These are phyloP conservation scores for Beroe forskalii DNA, from an alignment of 37 sponge, comb jelly and placozoan species.

Conservation along the genomic window DNA sequence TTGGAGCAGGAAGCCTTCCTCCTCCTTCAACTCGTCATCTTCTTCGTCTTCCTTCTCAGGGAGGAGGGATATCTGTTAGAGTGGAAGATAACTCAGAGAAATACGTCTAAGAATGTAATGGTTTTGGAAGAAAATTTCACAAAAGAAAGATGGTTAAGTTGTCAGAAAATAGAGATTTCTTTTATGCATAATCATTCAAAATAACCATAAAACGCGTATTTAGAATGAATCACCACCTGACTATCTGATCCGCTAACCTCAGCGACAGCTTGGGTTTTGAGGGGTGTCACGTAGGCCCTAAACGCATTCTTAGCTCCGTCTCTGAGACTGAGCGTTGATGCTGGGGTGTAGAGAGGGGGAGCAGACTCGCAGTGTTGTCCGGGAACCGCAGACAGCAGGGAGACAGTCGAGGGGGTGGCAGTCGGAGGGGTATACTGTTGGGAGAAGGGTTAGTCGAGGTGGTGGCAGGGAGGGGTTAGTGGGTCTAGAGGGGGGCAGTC, in stretches of 20 bases:
- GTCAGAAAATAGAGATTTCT: too few relatives aligned
- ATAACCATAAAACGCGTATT: too few relatives aligned
- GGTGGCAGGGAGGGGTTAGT: not conserved
- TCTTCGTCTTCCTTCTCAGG: constrained; percentile 31
- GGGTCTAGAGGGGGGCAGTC: too few relatives aligned
- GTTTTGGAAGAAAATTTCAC: too few relatives aligned
- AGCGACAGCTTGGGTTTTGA: constrained; percentile 29
- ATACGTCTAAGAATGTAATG: too few relatives aligned
- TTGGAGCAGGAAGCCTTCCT: constrained; percentile 54
- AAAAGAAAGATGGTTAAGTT: too few relatives aligned
- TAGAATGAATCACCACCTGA: too few relatives aligned
- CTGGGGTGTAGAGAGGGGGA: constrained; percentile 32
- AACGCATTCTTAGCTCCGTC: constrained; percentile 61
- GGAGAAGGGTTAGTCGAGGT: not conserved
- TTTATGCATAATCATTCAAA: too few relatives aligned
- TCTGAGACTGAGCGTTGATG: constrained; percentile 48
- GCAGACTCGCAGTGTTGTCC: constrained; percentile 18
- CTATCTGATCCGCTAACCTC: too few relatives aligned
- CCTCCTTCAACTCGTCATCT: constrained; percentile 49
- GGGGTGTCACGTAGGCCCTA: constrained; percentile 34
- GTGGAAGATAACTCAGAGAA: too few relatives aligned
- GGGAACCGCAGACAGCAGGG: not conserved
- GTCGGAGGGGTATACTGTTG: constrained; percentile 58
- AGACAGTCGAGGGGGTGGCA: constrained; percentile 53
- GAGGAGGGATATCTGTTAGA: too few relatives aligned